Base-by-base conservation (phyloP, 2,113 vertebrate species). In the Callithrix jacchus region DNA sequence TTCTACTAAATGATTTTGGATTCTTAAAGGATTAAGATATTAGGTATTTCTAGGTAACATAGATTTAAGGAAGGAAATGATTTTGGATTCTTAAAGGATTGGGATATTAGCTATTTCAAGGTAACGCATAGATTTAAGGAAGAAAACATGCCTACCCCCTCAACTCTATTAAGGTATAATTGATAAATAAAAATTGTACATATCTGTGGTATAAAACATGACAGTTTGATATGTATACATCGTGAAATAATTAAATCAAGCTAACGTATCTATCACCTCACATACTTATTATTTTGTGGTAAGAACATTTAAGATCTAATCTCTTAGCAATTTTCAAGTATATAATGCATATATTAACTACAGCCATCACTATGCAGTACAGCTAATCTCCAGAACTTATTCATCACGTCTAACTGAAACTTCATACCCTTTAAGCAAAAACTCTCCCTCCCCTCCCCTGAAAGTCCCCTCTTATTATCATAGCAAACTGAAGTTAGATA, bases 401-500 rank as follows among this genome's bases (percentile, higher is more conserved):
- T 71, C n/a, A 40, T 52, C 66, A 64, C 10, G 5, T 40, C 47
- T 49, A 32, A 52, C 23, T 32, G 85, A 73, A 30, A 40, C n/a
- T 87, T 40, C 30, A 8, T 71, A 71, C 16, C 3, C 25, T 87
- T 83, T 73, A 47, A 92, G 37, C 21, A 73, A 91, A 27, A 82
- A 73, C 77, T 70, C n/a, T 12, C 64, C 10, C 27, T 52, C 17
- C 23, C 14, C 30, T 58, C 2, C 52, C 17, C 16, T 81, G 54
- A 86, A 88, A 66, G 4, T 27, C 25, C 32, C 8, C 25, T 68
- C 45, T 87, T 90, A 86, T 4, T 66, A 61, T 64, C 73, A 76
- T 18, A 35, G 88, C 80, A 92, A 95, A 95, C n/a, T 86, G 32
- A 96, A 91, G 82, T 58, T 77, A 94, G 77, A 49, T 27, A 95